Percentiles rank a stretch among this genome's conserved stretches.
Conservation (phyloP, 1,140 invertebrate species). For the Bemisia tabaci region DNA sequence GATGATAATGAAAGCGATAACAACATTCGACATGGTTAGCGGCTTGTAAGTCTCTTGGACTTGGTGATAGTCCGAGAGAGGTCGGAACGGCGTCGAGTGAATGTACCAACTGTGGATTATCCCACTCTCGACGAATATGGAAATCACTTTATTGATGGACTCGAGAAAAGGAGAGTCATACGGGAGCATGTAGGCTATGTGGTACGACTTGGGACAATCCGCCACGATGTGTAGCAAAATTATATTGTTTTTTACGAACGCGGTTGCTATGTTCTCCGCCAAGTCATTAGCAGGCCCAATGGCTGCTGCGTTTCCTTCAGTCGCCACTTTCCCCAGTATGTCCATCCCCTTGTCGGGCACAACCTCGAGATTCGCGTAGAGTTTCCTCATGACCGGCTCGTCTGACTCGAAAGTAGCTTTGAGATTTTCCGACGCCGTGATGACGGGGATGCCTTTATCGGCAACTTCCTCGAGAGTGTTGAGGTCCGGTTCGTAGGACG, state of each 20-base stretch:
- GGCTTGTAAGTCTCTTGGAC: slow-evolving; percentile 18
- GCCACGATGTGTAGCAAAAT: slow-evolving; percentile 27
- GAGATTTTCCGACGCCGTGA: slow-evolving; percentile 22
- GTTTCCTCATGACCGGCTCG: too few relatives aligned
- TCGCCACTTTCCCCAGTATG: slow-evolving; percentile 16
- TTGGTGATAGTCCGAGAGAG: slow-evolving; percentile 17
- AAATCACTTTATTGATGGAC: slow-evolving; percentile 24
- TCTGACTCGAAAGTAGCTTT: slow-evolving; percentile 24
- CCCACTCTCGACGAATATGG: slow-evolving; percentile 26
- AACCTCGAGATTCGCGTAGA: too few relatives aligned
- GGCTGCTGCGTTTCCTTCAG: slow-evolving; percentile 22
- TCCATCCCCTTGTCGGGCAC: slow-evolving; percentile 7
- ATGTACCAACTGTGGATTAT: slow-evolving; percentile 28
- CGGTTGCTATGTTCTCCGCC: slow-evolving; percentile 10
- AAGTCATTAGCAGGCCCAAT: slow-evolving; percentile 24
- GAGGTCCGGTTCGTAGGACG: slow-evolving; percentile 31
- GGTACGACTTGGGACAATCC: slow-evolving; percentile 30
- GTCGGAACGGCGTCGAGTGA: slow-evolving; percentile 12
- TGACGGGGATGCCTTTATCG: slow-evolving; percentile 24
- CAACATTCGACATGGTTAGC: slow-evolving; percentile 27
- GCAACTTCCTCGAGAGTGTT: slow-evolving; percentile 29
- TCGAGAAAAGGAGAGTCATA: slow-evolving; percentile 22
- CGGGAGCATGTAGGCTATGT: slow-evolving; percentile 27
- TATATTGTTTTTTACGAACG: slow-evolving; percentile 14
- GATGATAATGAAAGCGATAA: slow-evolving; percentile 28